Evolutionary conservation across 1,140 invertebrate genomes (phyloP), one percentile per base, ranked within the genome.

Genomic region (Plutomurus gul): DNA sequence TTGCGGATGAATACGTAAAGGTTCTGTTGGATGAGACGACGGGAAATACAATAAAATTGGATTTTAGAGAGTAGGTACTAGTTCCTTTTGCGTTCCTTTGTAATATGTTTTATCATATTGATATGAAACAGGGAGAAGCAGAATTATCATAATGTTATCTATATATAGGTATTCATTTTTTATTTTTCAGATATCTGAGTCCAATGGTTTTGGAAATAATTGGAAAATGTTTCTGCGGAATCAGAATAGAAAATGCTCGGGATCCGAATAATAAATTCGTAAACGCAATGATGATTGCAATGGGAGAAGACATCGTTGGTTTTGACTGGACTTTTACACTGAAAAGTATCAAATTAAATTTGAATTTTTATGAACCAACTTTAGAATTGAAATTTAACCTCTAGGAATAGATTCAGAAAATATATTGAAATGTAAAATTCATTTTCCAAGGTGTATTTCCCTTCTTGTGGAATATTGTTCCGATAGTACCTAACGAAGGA

Each of bases 191-290:
- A 30, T 49, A 70, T 25, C 16, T 70, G 27, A 51, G 49, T 6
- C 76, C 76, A 0, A 30, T 78, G 18, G 43, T 78, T 36, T 4
- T 73, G 27, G 72, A 79, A 27, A 65, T 75, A 13, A 75, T 79
- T 36, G 72, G 47, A 20, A 75, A 37, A 20, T 49, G 37, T 25
- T 76, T 80, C 43, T 80, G 73, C 51, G 78, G 78, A 37, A 76
- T 80, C 4, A 22, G 49, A 49, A 30, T 80, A 22, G 75, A 72
- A 73, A 60, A 77, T 47, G 46, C 36, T 11, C 30, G 46, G 36
- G 81, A 82, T 25, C 81, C 81, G 18, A 73, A 78, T 25, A 80
- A 82, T 74, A 25, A 40, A n/a, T 80, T 82, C 39, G 37, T 82
- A 18, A 51, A 80, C 22, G n/a, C 16, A 27, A 77, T 81, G 46